A percentile compares a stretch with the other conserved stretches of the same genome.
phyloP scores from a whole-genome alignment of 2,113 vertebrate species.

The Oncorhynchus masou region DNA sequence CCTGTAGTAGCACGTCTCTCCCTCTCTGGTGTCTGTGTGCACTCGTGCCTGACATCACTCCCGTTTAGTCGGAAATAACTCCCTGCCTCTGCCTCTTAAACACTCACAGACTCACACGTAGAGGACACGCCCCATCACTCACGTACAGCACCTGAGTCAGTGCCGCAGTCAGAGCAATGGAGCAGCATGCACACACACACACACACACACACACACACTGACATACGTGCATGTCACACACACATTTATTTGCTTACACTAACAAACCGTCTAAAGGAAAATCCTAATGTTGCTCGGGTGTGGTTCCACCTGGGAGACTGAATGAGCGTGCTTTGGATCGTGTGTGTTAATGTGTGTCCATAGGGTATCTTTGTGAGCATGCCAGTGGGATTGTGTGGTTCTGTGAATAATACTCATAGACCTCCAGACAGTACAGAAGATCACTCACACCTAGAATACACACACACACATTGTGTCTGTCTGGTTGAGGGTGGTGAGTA shows the following conservation, averaged over 20 bases:
- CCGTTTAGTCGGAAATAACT: slow-evolving; percentile 45
- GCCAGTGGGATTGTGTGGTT: background rate
- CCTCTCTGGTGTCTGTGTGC: slow-evolving; percentile 36
- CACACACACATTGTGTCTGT: slow-evolving; percentile 29
- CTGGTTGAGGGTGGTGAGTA: slow-evolving; percentile 38
- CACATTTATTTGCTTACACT: background rate
- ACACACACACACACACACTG: background rate
- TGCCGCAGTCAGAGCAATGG: background rate
- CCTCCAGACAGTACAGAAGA: slow-evolving; percentile 54
- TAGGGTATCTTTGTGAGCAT: background rate
- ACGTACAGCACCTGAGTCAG: slow-evolving; percentile 78
- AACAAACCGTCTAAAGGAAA: slow-evolving; percentile 12
- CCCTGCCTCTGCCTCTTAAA: slow-evolving; percentile 73
- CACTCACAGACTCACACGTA: slow-evolving; percentile 46
- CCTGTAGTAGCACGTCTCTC: slow-evolving; percentile 49
- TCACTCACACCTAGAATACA: slow-evolving; percentile 74
- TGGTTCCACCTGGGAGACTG: slow-evolving; percentile 40
- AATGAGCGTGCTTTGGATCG: background rate
- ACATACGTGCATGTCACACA: background rate
- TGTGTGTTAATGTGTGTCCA: background rate
- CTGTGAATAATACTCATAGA: slow-evolving; percentile 59
- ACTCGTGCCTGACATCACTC: slow-evolving; percentile 52
- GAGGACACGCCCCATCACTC: slow-evolving; percentile 65
- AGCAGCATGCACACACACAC: background rate
- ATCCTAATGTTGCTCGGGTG: slow-evolving; percentile 55